These are phyloP conservation scores for Lagorchestes hirsutus DNA, from an alignment of 2,797 vertebrate genomes.

Conservation along the genomic window DNA sequence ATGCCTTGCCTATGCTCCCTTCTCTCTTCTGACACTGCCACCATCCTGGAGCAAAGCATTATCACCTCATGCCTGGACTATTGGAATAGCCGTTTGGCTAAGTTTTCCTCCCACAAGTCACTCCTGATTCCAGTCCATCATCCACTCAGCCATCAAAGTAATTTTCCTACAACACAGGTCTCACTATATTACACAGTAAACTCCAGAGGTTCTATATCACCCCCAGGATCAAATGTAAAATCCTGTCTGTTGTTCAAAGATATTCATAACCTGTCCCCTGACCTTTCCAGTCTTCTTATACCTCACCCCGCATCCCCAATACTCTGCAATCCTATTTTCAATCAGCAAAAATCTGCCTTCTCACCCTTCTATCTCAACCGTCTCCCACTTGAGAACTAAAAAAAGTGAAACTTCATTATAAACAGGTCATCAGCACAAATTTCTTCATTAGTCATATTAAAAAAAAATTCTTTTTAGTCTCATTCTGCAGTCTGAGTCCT, in stretches of 20 bases:
- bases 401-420: neutral
- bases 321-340: neutral
- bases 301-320: neutral
- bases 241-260: neutral
- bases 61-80: neutral
- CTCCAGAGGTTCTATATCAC: neutral
- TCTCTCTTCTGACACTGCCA: neutral
- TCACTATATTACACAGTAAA: neutral
- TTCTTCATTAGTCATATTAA: neutral
- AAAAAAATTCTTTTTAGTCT: neutral
- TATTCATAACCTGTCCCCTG: neutral
- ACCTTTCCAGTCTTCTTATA: neutral
- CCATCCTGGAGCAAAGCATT: neutral
- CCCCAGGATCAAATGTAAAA: neutral
- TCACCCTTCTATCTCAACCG: neutral
- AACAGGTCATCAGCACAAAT: neutral
- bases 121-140: neutral
- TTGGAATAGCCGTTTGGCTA: neutral
- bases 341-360: neutral
- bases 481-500: neutral
- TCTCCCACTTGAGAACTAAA: neutral
- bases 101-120: neutral
- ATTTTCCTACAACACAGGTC: neutral
- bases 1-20: neutral
- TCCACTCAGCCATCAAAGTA: neutral